Conservation (phyloP, 2,797 vertebrate species). For the Lepilemur ruficaudatus region DNA sequence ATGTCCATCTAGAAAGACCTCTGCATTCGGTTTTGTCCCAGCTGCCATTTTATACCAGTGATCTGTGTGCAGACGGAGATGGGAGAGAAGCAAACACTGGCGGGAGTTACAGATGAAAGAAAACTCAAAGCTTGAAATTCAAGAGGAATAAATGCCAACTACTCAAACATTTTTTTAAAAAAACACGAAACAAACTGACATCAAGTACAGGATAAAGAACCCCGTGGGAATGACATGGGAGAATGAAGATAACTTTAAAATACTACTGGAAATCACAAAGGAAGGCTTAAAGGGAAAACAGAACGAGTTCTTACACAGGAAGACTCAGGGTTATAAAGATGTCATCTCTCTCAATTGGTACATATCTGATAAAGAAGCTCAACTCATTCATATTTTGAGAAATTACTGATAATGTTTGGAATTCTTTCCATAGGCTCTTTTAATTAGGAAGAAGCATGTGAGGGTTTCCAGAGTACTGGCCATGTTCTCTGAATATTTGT, state of each 20-base stretch:
- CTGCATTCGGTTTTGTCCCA: background rate
- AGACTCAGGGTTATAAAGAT: background rate
- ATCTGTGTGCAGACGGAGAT: background rate
- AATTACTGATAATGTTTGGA: background rate
- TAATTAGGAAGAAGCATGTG: background rate
- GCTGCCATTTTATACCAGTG: background rate
- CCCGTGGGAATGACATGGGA: background rate
- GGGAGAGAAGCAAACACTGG: background rate
- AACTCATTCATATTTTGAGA: background rate
- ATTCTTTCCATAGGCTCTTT: background rate
- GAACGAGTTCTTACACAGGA: background rate
- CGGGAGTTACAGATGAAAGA: background rate
- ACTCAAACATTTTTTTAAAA: background rate
- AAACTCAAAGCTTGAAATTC: background rate
- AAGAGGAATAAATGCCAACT: slow-evolving; percentile 5
- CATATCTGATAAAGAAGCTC: background rate
- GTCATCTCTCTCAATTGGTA: background rate
- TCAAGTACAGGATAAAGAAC: background rate
- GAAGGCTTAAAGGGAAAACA: background rate
- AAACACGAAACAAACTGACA: background rate
- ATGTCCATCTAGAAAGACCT: background rate
- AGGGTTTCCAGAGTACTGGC: background rate
- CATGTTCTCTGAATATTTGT: background rate
- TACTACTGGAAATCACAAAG: background rate
- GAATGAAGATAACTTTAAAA: background rate